Conservation (phyloP, 2,888 invertebrate genomes). For the Heliconius cydno region DNA sequence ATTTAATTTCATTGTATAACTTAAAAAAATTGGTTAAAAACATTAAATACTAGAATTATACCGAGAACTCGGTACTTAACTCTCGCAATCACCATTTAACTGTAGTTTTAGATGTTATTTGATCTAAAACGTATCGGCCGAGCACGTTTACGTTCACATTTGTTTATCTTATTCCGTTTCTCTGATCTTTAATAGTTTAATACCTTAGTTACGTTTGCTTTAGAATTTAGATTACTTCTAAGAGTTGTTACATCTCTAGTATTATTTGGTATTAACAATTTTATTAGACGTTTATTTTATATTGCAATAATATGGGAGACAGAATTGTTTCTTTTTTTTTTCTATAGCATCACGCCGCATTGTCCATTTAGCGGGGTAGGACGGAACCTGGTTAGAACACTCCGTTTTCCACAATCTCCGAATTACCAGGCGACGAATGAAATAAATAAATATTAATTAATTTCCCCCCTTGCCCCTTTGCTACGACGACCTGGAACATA, state of each 20-base stretch:
- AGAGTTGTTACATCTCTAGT: conserved; percentile 42
- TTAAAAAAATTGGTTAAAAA: too few species aligned
- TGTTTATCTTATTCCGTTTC: conserved; percentile 43
- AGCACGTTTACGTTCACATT: conserved; percentile 41
- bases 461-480: too few species aligned
- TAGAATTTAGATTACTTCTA: not conserved
- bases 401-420: too few species aligned
- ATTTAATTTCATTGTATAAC: too few species aligned
- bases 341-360: too few species aligned
- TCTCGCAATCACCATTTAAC: conserved; percentile 20
- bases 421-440: too few species aligned
- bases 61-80: not conserved
- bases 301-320: not conserved
- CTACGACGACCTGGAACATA: too few species aligned
- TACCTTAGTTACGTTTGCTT: conserved; percentile 9
- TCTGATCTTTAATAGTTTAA: conserved; percentile 37
- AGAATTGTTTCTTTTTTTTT: too few species aligned
- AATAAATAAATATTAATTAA: too few species aligned
- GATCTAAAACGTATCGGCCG: conserved; percentile 39
- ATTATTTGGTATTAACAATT: not conserved
- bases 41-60: not conserved
- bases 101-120: conserved; percentile 30
- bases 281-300: conserved; percentile 8
- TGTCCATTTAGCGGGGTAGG: too few species aligned
- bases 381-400: too few species aligned